Evolutionary conservation across 2,797 vertebrate species (phyloP), one percentile per base, ranked within the genome.

Genomic region (Hippopotamyrus pictus): DNA sequence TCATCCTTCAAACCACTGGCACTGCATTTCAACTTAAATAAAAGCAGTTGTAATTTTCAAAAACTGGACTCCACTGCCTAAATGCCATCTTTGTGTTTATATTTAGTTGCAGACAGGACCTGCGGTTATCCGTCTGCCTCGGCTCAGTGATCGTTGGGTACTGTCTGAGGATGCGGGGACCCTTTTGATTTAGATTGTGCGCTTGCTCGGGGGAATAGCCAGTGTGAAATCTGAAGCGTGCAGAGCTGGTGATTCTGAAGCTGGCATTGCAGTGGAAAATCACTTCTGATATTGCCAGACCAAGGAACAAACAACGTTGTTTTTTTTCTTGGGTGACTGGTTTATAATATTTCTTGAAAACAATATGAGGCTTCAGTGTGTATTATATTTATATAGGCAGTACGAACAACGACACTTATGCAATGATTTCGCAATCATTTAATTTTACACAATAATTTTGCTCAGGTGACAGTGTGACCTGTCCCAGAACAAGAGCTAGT

Each of bases 11-110:
- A 59, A 90, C 85, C 2, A 29, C 6, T 89, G 69, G 88, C 87
- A 89, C 14, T 90, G 92, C 90, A 76, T 87, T 48, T 22, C 46
- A 87, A 87, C n/a, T 4, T 86, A 44, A 19, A 46, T 9, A 85
- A 50, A 83, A 59, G 19, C n/a, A 50, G 48, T 33, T 41, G 41
- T 83, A 62, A 41, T 86, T 37, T 65, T 48, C 51, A 41, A 17
- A 87, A 86, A 73, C 44, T 41, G 29, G 8, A 51, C 62, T 50
- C 6, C 25, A 86, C 51, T 37, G 59, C 54, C 53, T 87, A 82
- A 88, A 59, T 50, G 73, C 69, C 73, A 69, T 22, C 48, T 88
- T 86, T 88, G 50, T 62, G 22, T 90, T 88, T 82, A 76, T 82
- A 86, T 76, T 87, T 65, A 88, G n/a, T 48, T 22, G 12, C 54